Conservation (phyloP, 1,140 invertebrate genomes). For the Zaprionus taronus region DNA sequence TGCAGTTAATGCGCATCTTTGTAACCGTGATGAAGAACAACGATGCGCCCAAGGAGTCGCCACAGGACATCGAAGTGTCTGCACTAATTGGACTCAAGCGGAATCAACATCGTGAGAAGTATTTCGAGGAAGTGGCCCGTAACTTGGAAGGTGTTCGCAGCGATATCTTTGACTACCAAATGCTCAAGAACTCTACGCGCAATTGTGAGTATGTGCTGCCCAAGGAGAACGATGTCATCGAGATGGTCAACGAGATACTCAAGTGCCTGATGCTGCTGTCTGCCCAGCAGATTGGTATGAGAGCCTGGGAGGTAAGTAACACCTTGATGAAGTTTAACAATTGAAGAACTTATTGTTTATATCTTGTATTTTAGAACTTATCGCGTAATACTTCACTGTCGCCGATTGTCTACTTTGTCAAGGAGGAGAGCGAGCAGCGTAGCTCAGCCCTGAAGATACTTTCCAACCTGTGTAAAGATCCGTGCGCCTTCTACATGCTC, state of each 20-base stretch:
- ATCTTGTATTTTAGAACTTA: constrained; percentile 28
- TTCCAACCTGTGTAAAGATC: constrained; percentile 81
- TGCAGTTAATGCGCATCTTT: constrained; percentile 73
- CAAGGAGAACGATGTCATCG: constrained; percentile 63
- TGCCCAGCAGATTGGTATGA: constrained; percentile 63
- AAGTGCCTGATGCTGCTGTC: constrained; percentile 76
- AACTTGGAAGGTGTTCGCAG: constrained; percentile 80
- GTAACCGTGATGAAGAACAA: constrained; percentile 75
- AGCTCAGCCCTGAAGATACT: constrained; percentile 71
- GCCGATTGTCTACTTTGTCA: constrained; percentile 72
- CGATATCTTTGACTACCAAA: constrained; percentile 79
- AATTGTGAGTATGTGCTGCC: constrained; percentile 70
- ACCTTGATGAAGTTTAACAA: not conserved
- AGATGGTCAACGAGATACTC: constrained; percentile 74
- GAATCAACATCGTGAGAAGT: constrained; percentile 80
- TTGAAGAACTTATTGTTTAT: not conserved
- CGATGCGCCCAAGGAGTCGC: constrained; percentile 50
- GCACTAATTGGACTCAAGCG: constrained; percentile 67
- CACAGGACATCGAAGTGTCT: constrained; percentile 58
- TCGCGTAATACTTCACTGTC: constrained; percentile 63
- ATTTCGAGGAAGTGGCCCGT: constrained; percentile 81
- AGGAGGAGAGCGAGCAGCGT: constrained; percentile 74
- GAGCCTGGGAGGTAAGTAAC: constrained; percentile 65
- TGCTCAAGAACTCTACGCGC: constrained; percentile 70
- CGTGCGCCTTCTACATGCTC: constrained; percentile 69